A percentile compares a stretch with the other conserved stretches of the same genome.
phyloP scores from a whole-genome alignment of 1,140 invertebrate genomes.

The Babylonia areolata region DNA sequence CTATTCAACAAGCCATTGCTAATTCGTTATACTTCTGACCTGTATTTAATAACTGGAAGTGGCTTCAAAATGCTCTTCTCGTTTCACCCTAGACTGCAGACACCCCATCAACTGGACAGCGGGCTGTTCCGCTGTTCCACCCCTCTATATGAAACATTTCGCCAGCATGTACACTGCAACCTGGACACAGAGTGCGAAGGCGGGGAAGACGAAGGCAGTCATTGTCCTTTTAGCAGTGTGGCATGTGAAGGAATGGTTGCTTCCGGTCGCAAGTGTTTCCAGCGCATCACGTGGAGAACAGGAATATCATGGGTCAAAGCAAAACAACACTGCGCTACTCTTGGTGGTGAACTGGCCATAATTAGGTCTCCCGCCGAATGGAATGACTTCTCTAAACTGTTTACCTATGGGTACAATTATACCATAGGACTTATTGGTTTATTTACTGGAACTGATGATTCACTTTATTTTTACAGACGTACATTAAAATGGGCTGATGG shows the following conservation, averaged over 20 bases:
- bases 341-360: neutral
- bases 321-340: neutral
- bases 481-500: no score
- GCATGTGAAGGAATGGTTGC: neutral
- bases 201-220: neutral
- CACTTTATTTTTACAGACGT: no score
- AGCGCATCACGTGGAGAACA: neutral
- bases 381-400: neutral
- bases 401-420: no score
- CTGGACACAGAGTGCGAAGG: neutral
- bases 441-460: no score
- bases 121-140: no score
- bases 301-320: neutral
- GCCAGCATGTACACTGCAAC: slow-evolving; percentile 29
- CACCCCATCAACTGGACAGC: neutral
- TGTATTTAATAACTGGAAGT: no score
- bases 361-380: neutral
- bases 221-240: slow-evolving; percentile 23
- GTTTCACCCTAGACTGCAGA: no score
- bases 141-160: no score
- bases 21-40: no score
- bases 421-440: no score
- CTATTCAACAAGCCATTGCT: no score
- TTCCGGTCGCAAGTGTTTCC: neutral
- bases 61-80: no score